Base-by-base conservation (phyloP, 2,113 vertebrate genomes). In the Piprites chloris region DNA sequence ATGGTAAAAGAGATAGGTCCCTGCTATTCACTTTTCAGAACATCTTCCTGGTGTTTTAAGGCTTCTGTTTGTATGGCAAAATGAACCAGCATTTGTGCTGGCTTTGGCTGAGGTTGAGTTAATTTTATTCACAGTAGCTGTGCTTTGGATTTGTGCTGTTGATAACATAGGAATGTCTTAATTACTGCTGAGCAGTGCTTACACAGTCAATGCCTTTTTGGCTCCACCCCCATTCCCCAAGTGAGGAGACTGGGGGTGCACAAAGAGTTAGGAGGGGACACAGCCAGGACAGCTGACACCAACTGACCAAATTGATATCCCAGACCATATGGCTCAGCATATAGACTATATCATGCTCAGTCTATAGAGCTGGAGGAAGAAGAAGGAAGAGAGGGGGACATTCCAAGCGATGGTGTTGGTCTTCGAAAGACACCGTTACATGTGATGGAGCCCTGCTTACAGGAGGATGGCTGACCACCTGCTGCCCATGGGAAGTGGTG, bases 351-450 rank as follows among this genome's bases (percentile, higher is more conserved):
- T 26, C 14, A 24, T 30, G n/a, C 23, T 62, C 19, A 55, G n/a
- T 30, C 13, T 33, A 27, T 33, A 50, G 56, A 58, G 4, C 23
- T 58, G 28, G 17, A 8, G 20, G 27, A 63, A 39, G 19, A 12
- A 74, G 19, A 35, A 68, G 52, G 5, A 4, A 63, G 39, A 63
- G 59, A 24, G 39, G 7, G 9, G 4, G 4, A 26, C 1, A 1
- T 65, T 24, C 17, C 1, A 15, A 72, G 23, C 5, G 6, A 41
- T 30, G 19, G 20, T 1, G 2, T 59, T 55, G 52, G 14, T 47
- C 0, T 61, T 61, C 14, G 7, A 7, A 39, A 27, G 16, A 27
- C 35, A 61, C 58, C 24, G 0, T 17, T 37, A 17, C 0, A 1
- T 0, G 5, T 20, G 22, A 53, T 28, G 24, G 10, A 61, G 47